A percentile compares a stretch with the other conserved stretches of the same genome.
Conservation (phyloP, 2,797 vertebrate species). For the Bryconaethiops microstoma region DNA sequence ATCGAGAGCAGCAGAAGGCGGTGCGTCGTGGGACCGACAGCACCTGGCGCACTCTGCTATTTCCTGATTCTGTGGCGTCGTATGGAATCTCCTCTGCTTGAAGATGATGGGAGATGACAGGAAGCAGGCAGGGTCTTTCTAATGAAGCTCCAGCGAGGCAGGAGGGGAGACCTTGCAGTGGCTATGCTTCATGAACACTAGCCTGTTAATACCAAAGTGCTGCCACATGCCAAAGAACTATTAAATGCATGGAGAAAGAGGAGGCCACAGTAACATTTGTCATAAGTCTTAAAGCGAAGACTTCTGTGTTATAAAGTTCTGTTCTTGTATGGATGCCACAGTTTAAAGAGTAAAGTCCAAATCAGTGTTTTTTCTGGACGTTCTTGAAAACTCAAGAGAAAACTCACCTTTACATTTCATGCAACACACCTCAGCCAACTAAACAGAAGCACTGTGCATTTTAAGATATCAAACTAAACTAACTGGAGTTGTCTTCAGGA, state of each 20-base stretch:
- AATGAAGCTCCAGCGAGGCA: conserved; percentile 49
- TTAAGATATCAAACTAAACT: no score
- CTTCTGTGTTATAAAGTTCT: background rate
- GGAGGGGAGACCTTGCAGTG: conserved; percentile 18
- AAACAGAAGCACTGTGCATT: no score
- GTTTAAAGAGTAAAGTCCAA: background rate
- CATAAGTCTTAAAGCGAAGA: background rate
- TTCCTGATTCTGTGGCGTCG: conserved; percentile 33
- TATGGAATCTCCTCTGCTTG: conserved; percentile 29
- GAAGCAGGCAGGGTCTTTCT: conserved; percentile 49
- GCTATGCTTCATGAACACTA: conserved; percentile 17
- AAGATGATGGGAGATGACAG: conserved; percentile 61
- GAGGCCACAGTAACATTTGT: background rate
- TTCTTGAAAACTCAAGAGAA: no score
- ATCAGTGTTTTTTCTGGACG: no score
- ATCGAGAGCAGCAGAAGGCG: conserved; percentile 1
- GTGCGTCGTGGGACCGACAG: conserved; percentile 27
- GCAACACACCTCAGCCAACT: no score
- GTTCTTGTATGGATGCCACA: background rate
- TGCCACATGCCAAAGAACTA: background rate
- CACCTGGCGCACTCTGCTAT: conserved; percentile 46
- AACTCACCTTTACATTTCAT: no score
- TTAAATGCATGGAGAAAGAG: conserved; percentile 24
- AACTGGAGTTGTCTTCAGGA: no score
- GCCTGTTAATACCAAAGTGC: conserved; percentile 21